phyloP scores from a whole-genome alignment of 2,797 vertebrate species.

The Lepidocolaptes lacrymiger region DNA sequence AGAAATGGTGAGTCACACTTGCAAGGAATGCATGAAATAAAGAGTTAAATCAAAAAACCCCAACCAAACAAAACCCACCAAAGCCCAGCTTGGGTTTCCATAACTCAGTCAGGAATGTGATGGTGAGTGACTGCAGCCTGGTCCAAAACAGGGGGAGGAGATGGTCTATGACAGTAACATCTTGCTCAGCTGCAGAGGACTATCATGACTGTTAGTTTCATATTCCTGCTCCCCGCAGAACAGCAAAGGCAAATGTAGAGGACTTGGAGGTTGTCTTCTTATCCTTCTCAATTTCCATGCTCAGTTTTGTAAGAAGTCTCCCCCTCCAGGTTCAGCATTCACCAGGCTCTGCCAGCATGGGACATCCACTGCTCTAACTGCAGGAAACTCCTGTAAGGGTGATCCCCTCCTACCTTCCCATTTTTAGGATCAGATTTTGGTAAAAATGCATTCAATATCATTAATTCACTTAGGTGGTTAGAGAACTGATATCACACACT shows the following conservation, averaged over 20 bases:
- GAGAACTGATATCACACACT: background rate
- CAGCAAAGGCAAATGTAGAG: background rate
- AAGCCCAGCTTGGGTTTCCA: background rate
- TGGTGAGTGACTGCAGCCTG: background rate
- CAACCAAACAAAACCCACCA: background rate
- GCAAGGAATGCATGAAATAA: background rate
- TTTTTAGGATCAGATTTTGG: background rate
- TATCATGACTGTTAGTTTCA: background rate
- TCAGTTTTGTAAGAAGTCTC: background rate
- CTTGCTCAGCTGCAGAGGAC: background rate
- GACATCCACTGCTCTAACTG: background rate
- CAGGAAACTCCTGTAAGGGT: background rate
- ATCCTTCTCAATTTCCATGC: background rate
- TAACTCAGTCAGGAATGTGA: background rate
- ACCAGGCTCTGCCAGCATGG: background rate
- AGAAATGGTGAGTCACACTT: background rate
- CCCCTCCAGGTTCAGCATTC: background rate
- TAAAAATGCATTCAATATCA: background rate
- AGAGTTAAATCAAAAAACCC: background rate
- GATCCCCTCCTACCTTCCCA: background rate
- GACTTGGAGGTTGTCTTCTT: background rate
- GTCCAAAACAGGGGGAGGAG: background rate
- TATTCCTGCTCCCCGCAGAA: background rate
- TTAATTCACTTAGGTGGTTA: background rate
- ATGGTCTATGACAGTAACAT: background rate